These are phyloP conservation scores for Tetrapedia diversipes DNA, from an alignment of 2,888 invertebrate species.

Conservation along the genomic window DNA sequence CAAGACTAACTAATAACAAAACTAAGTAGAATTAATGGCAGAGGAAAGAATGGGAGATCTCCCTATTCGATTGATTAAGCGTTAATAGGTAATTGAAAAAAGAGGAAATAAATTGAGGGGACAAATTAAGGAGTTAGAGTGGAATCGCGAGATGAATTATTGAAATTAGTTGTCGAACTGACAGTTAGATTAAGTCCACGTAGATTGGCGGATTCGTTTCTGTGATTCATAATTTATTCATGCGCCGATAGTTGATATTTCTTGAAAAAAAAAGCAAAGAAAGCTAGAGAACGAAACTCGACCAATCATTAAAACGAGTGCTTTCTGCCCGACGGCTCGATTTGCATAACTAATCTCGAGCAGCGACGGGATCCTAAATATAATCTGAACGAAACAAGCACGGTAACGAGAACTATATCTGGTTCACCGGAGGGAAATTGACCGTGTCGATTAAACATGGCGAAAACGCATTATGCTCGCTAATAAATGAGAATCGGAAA, in stretches of 20 bases:
- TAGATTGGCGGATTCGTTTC: no score
- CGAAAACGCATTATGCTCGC: conserved; percentile 27
- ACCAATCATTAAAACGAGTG: conserved; percentile 3
- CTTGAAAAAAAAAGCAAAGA: no score
- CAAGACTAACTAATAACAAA: no score
- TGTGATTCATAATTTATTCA: neutral
- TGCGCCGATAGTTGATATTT: neutral
- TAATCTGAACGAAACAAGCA: conserved; percentile 11
- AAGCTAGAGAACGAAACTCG: neutral
- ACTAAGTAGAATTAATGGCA: no score
- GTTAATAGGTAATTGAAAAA: no score
- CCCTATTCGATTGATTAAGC: no score
- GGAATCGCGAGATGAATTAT: no score
- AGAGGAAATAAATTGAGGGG: no score
- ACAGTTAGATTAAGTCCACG: no score
- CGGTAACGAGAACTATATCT: conserved; percentile 23
- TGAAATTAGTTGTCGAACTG: no score
- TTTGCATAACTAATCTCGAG: conserved; percentile 26
- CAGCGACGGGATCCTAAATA: conserved; percentile 2
- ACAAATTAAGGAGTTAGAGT: no score
- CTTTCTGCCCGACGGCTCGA: neutral
- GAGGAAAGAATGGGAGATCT: no score
- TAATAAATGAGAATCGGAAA: conserved; percentile 35
- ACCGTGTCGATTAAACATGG: conserved; percentile 17
- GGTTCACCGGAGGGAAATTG: conserved; percentile 19